These are phyloP conservation scores for Clanis bilineata DNA, from an alignment of 2,888 invertebrate species.

Conservation along the genomic window DNA sequence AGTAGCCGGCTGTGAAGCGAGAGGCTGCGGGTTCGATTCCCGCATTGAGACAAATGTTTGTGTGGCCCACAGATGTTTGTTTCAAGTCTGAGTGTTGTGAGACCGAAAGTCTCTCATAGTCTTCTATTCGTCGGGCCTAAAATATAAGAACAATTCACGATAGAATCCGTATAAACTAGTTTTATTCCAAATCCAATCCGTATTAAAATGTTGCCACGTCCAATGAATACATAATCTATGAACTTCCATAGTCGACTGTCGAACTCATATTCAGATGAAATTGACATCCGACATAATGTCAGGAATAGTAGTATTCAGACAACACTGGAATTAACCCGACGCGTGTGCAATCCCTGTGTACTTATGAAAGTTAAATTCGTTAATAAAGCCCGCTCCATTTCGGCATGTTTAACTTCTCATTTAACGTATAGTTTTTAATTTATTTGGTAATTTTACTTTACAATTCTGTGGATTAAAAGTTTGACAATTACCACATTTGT, in stretches of 20 bases:
- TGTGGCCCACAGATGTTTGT: too few species aligned
- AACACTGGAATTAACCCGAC: slow-evolving; percentile 25
- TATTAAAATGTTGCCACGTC: not conserved
- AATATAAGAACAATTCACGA: too few species aligned
- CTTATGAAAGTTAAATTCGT: slow-evolving; percentile 31
- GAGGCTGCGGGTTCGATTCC: too few species aligned
- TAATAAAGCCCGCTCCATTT: slow-evolving; percentile 18
- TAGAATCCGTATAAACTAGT: too few species aligned
- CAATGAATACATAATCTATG: not conserved
- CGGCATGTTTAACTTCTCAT: not conserved
- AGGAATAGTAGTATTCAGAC: not conserved
- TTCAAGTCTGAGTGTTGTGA: too few species aligned
- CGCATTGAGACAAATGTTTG: too few species aligned
- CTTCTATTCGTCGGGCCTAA: too few species aligned
- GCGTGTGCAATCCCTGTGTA: slow-evolving; percentile 25
- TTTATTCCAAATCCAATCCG: too few species aligned
- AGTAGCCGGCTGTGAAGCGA: too few species aligned
- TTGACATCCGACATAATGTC: slow-evolving; percentile 8
- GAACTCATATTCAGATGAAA: not conserved
- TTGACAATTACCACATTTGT: too few species aligned
- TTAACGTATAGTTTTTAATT: not conserved
- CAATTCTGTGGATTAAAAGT: not conserved
- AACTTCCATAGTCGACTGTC: not conserved
- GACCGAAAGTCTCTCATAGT: too few species aligned
- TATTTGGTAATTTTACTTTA: not conserved